Evolutionary conservation across 1,140 invertebrate species (phyloP), one percentile per base, ranked within the genome.

Genomic region (Formica selysi): DNA sequence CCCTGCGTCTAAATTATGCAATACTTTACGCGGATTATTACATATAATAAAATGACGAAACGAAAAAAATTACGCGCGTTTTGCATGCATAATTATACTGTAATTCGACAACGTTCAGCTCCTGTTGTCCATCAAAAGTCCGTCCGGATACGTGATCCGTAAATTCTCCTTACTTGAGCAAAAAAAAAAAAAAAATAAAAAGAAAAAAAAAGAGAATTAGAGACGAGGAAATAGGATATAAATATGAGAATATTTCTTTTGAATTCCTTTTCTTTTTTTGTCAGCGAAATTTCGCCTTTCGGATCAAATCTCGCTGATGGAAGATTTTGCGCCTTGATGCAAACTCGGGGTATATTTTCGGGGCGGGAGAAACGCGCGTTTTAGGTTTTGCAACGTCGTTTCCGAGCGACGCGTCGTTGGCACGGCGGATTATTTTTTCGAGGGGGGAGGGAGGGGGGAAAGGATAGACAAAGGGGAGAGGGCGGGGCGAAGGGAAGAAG

Each of bases 351-450:
- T 26, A 29, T 73, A 73, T 81, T 81, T 81, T 81, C 11, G 51
- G 79, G 67, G 19, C 41, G 61, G 13, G 11, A 36, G 38, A 36
- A 44, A 44, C 38, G 16, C 29, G 44, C 38, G 13, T 57, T n/a
- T 22, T 41, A 44, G n/a, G 1, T 85, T 85, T 85, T 65, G 81
- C 70, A 48, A 76, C 73, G 64, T 54, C 76, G 73, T 10, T 76
- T 54, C 61, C 44, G 29, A 74, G 19, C 54, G 8, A 26, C 16
- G 10, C 44, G 51, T 68, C 59, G 64, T 81, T 86, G 64, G 48
- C 84, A 80, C 57, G 36, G n/a, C 64, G 44, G 61, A 89, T 92
- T 91, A 91, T 91, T 93, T 92, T 92, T 93, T 91, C 89, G 64
- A 85, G 84, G 88, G 80, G 54, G 71, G 26, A 13, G 11, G 36